phyloP scores from a whole-genome alignment of 2,797 vertebrate genomes.

The Discoglossus pictus region DNA sequence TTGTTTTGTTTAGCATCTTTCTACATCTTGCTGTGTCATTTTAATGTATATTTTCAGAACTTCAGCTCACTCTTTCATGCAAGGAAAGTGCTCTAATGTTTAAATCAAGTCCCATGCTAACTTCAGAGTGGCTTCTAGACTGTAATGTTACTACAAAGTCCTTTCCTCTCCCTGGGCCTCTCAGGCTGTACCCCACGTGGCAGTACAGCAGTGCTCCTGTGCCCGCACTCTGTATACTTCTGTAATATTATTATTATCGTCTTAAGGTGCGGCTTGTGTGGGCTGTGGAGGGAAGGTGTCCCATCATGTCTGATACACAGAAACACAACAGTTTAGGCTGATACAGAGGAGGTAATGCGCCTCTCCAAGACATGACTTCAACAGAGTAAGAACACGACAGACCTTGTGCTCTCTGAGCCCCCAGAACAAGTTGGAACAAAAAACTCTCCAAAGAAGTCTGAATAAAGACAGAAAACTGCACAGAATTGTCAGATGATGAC shows the following conservation, averaged over 20 bases:
- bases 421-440: slow-evolving; percentile 40
- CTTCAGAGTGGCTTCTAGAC: no score
- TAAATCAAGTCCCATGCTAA: no score
- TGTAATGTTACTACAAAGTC: no score
- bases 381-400: slow-evolving; percentile 13
- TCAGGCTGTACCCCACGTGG: no score
- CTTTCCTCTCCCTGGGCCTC: no score
- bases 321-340: slow-evolving; percentile 52
- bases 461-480: neutral
- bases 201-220: slow-evolving; percentile 21
- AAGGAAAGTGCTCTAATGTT: no score
- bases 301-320: slow-evolving; percentile 53
- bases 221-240: no score
- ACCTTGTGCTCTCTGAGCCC: slow-evolving; percentile 17
- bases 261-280: slow-evolving; percentile 54
- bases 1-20: no score
- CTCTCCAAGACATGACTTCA: slow-evolving; percentile 36
- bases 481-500: no score
- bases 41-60: no score
- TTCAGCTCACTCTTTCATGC: no score
- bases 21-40: no score
- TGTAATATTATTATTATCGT: slow-evolving; percentile 63
- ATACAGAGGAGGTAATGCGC: slow-evolving; percentile 31
- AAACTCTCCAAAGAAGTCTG: slow-evolving; percentile 34
- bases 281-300: slow-evolving; percentile 55